phyloP scores from a whole-genome alignment of 2,113 vertebrate species.

The Ptychochromis oligacanthus region DNA sequence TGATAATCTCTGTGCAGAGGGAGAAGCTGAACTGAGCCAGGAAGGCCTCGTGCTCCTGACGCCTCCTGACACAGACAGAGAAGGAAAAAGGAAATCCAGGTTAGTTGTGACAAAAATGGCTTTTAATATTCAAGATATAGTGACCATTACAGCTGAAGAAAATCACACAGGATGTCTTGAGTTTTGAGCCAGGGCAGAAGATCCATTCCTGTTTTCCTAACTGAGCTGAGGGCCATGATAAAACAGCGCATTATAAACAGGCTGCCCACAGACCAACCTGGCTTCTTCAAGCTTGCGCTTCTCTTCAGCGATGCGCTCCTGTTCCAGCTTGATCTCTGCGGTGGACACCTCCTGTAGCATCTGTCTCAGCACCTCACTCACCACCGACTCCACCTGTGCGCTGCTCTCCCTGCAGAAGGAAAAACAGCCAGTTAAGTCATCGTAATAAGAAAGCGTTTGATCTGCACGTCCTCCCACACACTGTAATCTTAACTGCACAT shows the following conservation, averaged over 20 bases:
- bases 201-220: not conserved
- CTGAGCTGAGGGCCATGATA: not conserved
- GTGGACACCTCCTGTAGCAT: conserved; percentile 78
- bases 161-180: not conserved
- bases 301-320: conserved; percentile 81
- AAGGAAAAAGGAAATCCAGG: not conserved
- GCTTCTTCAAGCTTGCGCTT: conserved; percentile 84
- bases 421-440: not conserved
- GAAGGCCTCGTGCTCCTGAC: conserved; percentile 83
- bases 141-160: not conserved
- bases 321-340: conserved; percentile 75
- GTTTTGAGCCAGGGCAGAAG: not conserved
- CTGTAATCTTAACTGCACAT: not conserved
- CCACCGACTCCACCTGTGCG: conserved; percentile 75
- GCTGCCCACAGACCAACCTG: conserved; percentile 73
- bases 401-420: conserved; percentile 78
- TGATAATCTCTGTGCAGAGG: conserved; percentile 81
- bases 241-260: not conserved
- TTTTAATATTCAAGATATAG: not conserved
- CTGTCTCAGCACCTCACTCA: conserved; percentile 79
- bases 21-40: conserved; percentile 81
- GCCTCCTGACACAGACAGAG: conserved; percentile 75
- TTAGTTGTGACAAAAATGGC: not conserved
- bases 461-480: not conserved
- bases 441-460: not conserved